Evolutionary conservation across 2,113 vertebrate species (phyloP).

Genomic region (Phalacrocorax pelagicus): DNA sequence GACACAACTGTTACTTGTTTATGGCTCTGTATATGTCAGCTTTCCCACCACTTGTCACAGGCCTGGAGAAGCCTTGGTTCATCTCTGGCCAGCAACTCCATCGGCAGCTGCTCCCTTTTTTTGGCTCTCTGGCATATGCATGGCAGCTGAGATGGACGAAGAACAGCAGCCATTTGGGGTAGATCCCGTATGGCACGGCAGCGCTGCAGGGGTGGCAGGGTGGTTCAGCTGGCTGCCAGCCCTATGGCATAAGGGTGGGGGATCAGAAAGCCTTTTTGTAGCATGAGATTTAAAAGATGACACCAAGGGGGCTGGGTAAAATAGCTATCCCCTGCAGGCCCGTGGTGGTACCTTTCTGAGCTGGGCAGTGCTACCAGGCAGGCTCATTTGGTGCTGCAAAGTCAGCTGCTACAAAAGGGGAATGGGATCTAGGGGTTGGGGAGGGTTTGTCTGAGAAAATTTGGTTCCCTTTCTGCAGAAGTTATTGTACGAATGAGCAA

Average conservation of each 20-base stretch:
- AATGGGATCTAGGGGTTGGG: background rate
- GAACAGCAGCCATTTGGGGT: background rate
- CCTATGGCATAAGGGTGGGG: rapidly evolving
- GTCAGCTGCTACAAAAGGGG: background rate
- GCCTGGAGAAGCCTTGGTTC: background rate
- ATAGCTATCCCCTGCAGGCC: rapidly evolving
- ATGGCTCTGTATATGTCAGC: background rate
- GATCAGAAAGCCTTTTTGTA: background rate
- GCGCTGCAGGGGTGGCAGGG: too few species aligned
- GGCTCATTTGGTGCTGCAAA: background rate
- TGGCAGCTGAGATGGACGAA: background rate
- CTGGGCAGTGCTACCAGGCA: background rate
- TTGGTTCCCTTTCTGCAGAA: background rate
- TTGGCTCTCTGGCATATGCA: background rate
- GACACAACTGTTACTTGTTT: background rate
- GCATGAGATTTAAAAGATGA: background rate
- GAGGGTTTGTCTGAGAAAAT: background rate
- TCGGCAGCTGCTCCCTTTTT: background rate
- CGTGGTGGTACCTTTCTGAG: rapidly evolving
- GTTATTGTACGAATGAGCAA: background rate
- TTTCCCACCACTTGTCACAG: background rate
- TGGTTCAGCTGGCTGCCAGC: rapidly evolving
- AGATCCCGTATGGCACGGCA: rapidly evolving
- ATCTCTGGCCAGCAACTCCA: background rate
- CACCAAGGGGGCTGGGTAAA: background rate